Conservation (phyloP, 2,888 invertebrate species). For the Gisinianus flammeolus region DNA sequence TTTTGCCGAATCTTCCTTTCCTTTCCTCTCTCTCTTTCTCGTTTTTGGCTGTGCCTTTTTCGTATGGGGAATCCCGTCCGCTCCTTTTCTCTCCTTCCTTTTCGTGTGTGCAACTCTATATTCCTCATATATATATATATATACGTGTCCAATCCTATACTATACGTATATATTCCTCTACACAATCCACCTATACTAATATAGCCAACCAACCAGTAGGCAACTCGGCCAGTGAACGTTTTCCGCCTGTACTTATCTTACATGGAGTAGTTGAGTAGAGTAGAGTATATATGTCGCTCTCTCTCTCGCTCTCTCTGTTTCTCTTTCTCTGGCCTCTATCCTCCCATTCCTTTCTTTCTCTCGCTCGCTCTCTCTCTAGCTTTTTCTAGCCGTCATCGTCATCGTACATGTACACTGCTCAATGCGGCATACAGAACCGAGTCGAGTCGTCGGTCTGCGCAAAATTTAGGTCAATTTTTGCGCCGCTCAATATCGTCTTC, state of each 20-base stretch:
- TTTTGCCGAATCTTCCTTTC: conserved; percentile 18
- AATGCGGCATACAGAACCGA: conserved; percentile 34
- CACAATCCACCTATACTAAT: neutral
- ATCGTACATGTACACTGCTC: conserved; percentile 38
- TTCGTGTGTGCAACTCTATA: neutral
- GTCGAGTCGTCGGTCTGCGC: conserved; percentile 56
- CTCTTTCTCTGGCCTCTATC: conserved; percentile 42
- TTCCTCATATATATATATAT: too few species aligned
- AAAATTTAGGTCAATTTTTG: conserved; percentile 59
- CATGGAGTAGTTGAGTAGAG: neutral
- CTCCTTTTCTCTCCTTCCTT: conserved; percentile 15
- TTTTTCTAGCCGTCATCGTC: conserved; percentile 40
- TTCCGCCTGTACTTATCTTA: neutral
- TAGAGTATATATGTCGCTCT: neutral
- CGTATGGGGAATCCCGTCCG: conserved; percentile 26
- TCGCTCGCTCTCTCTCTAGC: conserved; percentile 27
- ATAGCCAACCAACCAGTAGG: too few species aligned
- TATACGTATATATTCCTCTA: neutral
- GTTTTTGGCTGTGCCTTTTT: conserved; percentile 12
- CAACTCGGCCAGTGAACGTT: too few species aligned
- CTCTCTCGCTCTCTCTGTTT: neutral
- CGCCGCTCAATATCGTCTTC: conserved; percentile 59
- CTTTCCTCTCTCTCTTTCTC: conserved; percentile 4
- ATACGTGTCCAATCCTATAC: neutral
- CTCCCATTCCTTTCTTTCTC: conserved; percentile 41